phyloP scores from a whole-genome alignment of 2,888 invertebrate species.

The Cerastis rubricosa region DNA sequence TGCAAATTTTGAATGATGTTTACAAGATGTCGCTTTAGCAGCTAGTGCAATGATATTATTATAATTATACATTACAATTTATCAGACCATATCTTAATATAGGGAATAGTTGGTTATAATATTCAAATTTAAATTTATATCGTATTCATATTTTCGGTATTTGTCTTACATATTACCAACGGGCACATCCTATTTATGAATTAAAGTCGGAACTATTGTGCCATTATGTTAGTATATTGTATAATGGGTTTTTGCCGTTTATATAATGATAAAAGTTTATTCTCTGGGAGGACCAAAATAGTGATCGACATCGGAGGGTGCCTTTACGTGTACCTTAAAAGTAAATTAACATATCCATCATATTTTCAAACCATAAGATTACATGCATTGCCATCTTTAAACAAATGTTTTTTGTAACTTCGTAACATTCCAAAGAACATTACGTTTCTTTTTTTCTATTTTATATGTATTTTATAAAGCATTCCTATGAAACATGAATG shows the following conservation, averaged over 20 bases:
- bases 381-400: slow-evolving; percentile 60
- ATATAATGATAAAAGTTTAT: slow-evolving; percentile 75
- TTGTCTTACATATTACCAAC: slow-evolving; percentile 65
- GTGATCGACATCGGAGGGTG: slow-evolving; percentile 79
- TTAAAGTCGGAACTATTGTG: slow-evolving; percentile 71
- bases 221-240: slow-evolving; percentile 72
- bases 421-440: slow-evolving; percentile 89
- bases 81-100: slow-evolving; percentile 70
- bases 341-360: slow-evolving; percentile 75
- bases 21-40: slow-evolving; percentile 85
- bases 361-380: slow-evolving; percentile 56
- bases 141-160: slow-evolving; percentile 71
- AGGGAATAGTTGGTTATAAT: slow-evolving; percentile 51
- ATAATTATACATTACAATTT: slow-evolving; percentile 69
- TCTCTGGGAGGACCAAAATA: slow-evolving; percentile 84
- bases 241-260: slow-evolving; percentile 69
- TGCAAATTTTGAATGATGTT: slow-evolving; percentile 78
- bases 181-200: slow-evolving; percentile 71
- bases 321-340: slow-evolving; percentile 83
- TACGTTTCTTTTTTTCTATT: slow-evolving; percentile 78
- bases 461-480: slow-evolving; percentile 77
- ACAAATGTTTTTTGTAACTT: slow-evolving; percentile 75
- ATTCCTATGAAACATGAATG: slow-evolving; percentile 81
- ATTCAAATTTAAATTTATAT: slow-evolving; percentile 66
- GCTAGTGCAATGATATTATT: slow-evolving; percentile 84